Base-by-base conservation (phyloP, 1,140 invertebrate genomes). In the Notospermus geniculatus region DNA sequence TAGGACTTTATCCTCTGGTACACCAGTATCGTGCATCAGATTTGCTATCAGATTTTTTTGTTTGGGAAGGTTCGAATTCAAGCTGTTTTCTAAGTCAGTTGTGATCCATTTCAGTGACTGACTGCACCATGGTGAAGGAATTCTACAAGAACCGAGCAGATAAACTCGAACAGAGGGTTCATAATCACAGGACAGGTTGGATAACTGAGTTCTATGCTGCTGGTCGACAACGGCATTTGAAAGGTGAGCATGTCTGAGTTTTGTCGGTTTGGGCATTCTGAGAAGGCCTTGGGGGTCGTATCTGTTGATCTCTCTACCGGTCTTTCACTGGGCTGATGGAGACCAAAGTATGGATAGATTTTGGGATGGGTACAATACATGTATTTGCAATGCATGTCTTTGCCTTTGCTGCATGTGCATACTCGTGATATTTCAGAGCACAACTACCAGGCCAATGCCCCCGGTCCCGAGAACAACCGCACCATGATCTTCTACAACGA, bases 111-210 rank as follows among this genome's bases (percentile, higher is more conserved):
- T 17, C 57, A 80, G 78, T 78, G 67, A 76, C 69, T 39, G 75
- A 81, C 43, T 82, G 86, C 7, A 69, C 85, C 9, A 71, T 85
- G 2, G 82, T 86, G 27, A 86, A 88, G 50, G 89, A 93, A 71
- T 86, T 85, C 73, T 94, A 86, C 76, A 77, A 84, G 45, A 85
- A 92, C 66, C 83, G 91, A 43, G 77, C 76, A 0, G 91, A 94
- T 71, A 85, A 85, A 65, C 82, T 92, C 67, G 64, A 81, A 1
- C 83, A 85, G 63, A 80, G 86, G 0, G 84, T 85, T 29, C 85
- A 84, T 50, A 83, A 90, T 71, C 82, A 87, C 15, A 71, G 80
- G 30, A 86, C 81, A 0, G 82, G 84, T 22, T 74, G 82, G 56
- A 74, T 87, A 1, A 82, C 81, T 2, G 91, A 93, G 78, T 84